Percentiles rank a stretch among this genome's conserved stretches.
phyloP scores from a whole-genome alignment of 2,113 vertebrate genomes.

The Myiopsitta monachus region DNA sequence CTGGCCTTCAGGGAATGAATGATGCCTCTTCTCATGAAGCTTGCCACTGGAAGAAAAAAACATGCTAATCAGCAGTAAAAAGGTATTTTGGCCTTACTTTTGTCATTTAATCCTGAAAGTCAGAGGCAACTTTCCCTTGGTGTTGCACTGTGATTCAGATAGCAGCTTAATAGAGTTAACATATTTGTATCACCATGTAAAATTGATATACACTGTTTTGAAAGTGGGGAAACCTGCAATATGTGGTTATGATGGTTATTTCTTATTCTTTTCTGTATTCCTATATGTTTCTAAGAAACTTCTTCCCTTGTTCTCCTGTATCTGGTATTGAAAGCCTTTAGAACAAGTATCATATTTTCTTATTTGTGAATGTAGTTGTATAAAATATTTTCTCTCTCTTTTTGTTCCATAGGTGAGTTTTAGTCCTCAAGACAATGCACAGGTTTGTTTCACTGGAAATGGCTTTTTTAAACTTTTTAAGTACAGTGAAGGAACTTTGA shows the following conservation, averaged over 20 bases:
- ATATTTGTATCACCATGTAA: background rate
- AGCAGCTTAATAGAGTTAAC: background rate
- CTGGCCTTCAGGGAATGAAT: background rate
- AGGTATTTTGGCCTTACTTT: background rate
- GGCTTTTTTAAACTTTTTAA: slow-evolving; percentile 88
- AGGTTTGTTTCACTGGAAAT: slow-evolving; percentile 86
- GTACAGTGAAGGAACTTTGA: slow-evolving; percentile 83
- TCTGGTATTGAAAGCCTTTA: background rate
- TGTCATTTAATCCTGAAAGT: background rate
- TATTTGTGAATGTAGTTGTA: background rate
- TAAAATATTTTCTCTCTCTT: background rate
- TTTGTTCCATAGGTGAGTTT: slow-evolving; percentile 85
- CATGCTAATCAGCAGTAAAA: background rate
- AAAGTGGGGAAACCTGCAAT: background rate
- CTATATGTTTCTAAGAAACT: background rate
- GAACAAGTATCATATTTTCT: background rate
- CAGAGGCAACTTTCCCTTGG: background rate
- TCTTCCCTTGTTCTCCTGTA: background rate
- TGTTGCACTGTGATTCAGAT: background rate
- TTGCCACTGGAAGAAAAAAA: background rate
- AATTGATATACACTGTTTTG: background rate
- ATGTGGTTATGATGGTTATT: background rate
- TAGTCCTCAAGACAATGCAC: slow-evolving; percentile 85
- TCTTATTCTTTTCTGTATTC: background rate
- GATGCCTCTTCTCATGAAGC: background rate